phyloP scores from a whole-genome alignment of 1,140 invertebrate genomes.

The Manduca sexta region DNA sequence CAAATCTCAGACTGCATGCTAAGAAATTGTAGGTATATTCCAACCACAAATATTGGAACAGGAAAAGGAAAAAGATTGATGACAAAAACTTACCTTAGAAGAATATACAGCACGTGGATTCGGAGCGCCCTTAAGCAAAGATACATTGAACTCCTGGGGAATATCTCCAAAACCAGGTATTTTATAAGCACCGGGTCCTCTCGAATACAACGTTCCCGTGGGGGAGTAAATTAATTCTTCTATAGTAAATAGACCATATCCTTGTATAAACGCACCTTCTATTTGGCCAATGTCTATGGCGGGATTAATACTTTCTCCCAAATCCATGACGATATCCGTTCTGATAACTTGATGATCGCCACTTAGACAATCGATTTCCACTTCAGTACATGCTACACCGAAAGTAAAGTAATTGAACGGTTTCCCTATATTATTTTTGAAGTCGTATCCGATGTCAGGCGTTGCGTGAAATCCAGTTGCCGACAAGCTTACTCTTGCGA shows the following conservation, averaged over 20 bases:
- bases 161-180: constrained; percentile 93
- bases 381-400: constrained; percentile 85
- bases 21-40: too few relatives aligned
- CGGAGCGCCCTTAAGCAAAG: constrained; percentile 87
- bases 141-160: constrained; percentile 93
- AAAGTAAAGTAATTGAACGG: constrained; percentile 89
- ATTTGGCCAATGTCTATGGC: constrained; percentile 97
- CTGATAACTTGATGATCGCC: constrained; percentile 90
- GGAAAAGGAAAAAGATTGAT: too few relatives aligned
- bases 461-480: constrained; percentile 90
- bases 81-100: constrained; percentile 82
- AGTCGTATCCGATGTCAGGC: constrained; percentile 86
- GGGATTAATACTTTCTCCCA: constrained; percentile 92
- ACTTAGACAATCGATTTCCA: constrained; percentile 91
- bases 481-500: constrained; percentile 86
- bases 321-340: constrained; percentile 97
- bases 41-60: too few relatives aligned
- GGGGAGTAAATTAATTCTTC: constrained; percentile 93
- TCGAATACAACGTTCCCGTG: constrained; percentile 84
- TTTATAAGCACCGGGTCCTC: constrained; percentile 95
- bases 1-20: too few relatives aligned
- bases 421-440: constrained; percentile 79
- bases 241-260: constrained; percentile 92
- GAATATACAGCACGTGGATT: constrained; percentile 95
- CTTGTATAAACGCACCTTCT: constrained; percentile 95